Evolutionary conservation across 2,888 invertebrate genomes (phyloP).

Genomic region (Drosophila neotestacea): DNA sequence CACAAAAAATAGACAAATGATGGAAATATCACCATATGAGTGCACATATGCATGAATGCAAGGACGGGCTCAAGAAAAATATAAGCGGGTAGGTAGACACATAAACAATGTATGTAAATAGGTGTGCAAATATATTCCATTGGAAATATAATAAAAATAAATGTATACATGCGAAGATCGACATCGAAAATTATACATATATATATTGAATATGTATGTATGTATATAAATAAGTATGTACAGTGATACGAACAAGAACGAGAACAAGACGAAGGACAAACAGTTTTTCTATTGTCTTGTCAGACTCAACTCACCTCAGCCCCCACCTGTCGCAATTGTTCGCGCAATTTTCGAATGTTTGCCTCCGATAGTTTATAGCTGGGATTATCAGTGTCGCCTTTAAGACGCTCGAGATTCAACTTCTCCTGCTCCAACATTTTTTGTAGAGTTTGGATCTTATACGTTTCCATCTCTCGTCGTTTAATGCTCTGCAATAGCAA

Average conservation of each 20-base stretch:
- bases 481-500: constrained; percentile 89
- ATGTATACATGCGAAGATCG: constrained; percentile 29
- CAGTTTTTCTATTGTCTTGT: neutral
- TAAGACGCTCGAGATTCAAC: constrained; percentile 91
- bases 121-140: constrained; percentile 24
- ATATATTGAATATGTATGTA: constrained; percentile 21
- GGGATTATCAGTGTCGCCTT: constrained; percentile 85
- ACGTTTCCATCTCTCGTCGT: constrained; percentile 92
- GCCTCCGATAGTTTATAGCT: constrained; percentile 84
- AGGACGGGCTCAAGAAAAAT: neutral
- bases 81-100: constrained; percentile 15
- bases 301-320: constrained; percentile 83
- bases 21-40: neutral
- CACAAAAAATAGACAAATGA: constrained; percentile 3
- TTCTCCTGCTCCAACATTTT: constrained; percentile 96
- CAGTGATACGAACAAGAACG: constrained; percentile 32
- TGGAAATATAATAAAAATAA: neutral
- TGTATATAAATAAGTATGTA: constrained; percentile 40
- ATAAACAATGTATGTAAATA: constrained; percentile 23
- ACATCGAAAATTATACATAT: constrained; percentile 36
- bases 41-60: constrained; percentile 5
- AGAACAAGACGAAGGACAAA: constrained; percentile 16
- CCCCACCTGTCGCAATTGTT: constrained; percentile 85
- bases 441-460: constrained; percentile 93
- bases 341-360: constrained; percentile 84